A percentile compares a stretch with the other conserved stretches of the same genome.
These are phyloP conservation scores for Siderastrea siderea DNA, from an alignment of 92 coral and sea anemone species.

Conservation along the genomic window DNA sequence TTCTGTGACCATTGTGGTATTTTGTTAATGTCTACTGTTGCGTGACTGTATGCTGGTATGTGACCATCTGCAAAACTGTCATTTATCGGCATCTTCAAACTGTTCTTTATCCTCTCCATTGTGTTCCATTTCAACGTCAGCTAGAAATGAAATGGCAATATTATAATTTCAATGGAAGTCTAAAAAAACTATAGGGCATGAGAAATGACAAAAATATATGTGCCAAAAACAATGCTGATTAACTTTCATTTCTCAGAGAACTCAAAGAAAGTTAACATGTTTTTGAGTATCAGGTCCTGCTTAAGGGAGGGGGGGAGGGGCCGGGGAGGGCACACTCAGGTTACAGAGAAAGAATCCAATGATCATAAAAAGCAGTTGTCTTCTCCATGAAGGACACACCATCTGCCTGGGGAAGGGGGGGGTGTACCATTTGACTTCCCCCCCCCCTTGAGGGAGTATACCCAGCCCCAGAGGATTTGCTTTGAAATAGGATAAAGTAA, in stretches of 20 bases:
- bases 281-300: too few relatives aligned
- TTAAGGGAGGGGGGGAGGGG: too few relatives aligned
- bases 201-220: not conserved
- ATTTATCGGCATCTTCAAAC: slow-evolving; percentile 87
- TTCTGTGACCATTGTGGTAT: too few relatives aligned
- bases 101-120: slow-evolving; percentile 57
- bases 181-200: not conserved
- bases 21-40: not conserved
- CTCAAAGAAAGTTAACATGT: not conserved
- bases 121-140: slow-evolving; percentile 70
- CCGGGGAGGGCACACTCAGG: too few relatives aligned
- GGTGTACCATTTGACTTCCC: too few relatives aligned
- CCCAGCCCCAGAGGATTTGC: too few relatives aligned
- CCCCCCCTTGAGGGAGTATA: too few relatives aligned
- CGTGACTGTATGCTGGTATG: not conserved
- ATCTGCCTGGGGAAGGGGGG: not conserved
- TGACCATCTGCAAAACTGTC: not conserved
- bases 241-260: not conserved
- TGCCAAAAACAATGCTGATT: not conserved
- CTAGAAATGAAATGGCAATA: slow-evolving; percentile 7
- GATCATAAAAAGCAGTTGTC: not conserved
- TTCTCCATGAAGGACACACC: not conserved
- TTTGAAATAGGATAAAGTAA: too few relatives aligned
- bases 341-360: too few relatives aligned
- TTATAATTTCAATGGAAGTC: not conserved